phyloP scores from a whole-genome alignment of 1,140 invertebrate species.

The Zaprionus ghesquierei region DNA sequence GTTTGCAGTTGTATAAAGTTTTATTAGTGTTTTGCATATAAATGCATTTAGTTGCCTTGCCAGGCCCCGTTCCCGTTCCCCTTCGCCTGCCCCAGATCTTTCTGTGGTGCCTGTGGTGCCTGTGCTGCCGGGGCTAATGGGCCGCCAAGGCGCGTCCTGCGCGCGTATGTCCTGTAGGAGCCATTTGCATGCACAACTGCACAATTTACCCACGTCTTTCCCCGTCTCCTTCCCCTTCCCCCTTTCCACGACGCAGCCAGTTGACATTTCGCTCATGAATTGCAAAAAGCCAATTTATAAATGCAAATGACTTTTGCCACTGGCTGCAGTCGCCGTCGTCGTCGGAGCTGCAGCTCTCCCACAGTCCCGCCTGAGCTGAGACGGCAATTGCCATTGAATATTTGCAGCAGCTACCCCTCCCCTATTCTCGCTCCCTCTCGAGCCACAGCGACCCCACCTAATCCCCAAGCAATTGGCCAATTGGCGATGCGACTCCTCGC shows the following conservation, averaged over 20 bases:
- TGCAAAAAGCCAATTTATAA: constrained; percentile 81
- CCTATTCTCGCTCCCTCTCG: neutral
- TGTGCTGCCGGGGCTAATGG: constrained; percentile 28
- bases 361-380: no score
- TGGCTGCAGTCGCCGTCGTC: constrained; percentile 26
- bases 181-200: constrained; percentile 77
- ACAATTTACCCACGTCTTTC: constrained; percentile 49
- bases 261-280: constrained; percentile 75
- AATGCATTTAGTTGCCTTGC: constrained; percentile 50
- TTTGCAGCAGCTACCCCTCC: no score
- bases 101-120: no score
- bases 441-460: neutral
- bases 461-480: constrained; percentile 46
- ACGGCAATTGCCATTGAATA: constrained; percentile 30
- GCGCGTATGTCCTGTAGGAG: constrained; percentile 52
- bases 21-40: constrained; percentile 59
- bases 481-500: neutral
- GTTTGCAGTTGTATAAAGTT: constrained; percentile 35
- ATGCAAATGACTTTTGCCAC: constrained; percentile 76
- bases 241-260: neutral
- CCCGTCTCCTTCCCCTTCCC: constrained; percentile 8
- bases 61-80: neutral
- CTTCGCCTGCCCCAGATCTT: neutral
- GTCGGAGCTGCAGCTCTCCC: neutral
- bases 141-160: constrained; percentile 3